These are phyloP conservation scores for Drosophila watanabei DNA, from an alignment of 1,140 invertebrate genomes.

Conservation along the genomic window DNA sequence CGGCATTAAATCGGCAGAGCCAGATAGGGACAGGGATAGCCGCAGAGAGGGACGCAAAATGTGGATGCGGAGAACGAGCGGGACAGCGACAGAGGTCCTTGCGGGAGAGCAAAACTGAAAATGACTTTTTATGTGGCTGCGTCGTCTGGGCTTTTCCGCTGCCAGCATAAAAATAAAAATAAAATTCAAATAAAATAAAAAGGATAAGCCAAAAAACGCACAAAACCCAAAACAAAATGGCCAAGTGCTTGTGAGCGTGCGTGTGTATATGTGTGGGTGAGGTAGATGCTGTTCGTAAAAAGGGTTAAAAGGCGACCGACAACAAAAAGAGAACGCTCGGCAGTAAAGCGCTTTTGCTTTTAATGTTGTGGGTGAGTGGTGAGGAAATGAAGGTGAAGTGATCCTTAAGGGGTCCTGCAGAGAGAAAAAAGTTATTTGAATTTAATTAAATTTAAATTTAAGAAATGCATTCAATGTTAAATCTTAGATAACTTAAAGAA, in stretches of 20 bases:
- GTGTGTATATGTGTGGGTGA: conserved; percentile 5
- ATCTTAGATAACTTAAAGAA: no score
- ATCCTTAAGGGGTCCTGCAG: conserved; percentile 28
- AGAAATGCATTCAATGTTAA: neutral
- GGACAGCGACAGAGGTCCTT: neutral
- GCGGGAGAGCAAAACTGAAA: conserved; percentile 66
- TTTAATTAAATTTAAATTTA: no score
- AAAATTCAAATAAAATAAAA: conserved; percentile 84
- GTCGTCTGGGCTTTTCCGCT: conserved; percentile 60
- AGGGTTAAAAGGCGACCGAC: conserved; percentile 72
- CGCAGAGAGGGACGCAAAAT: neutral
- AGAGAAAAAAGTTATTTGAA: neutral
- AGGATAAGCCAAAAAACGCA: conserved; percentile 79
- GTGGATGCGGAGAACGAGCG: conserved; percentile 3
- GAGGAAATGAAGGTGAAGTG: conserved; percentile 40
- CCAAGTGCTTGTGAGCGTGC: conserved; percentile 2
- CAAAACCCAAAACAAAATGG: conserved; percentile 73
- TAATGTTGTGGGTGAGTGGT: conserved; percentile 70
- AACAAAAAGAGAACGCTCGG: conserved; percentile 50
- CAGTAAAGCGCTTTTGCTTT: conserved; percentile 78
- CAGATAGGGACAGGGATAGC: conserved; percentile 21
- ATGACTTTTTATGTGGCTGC: conserved; percentile 78
- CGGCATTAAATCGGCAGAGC: conserved; percentile 72
- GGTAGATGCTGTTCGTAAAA: conserved; percentile 53
- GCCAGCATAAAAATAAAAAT: conserved; percentile 82